These are phyloP conservation scores for Cliona cf. orientalis DNA, from an alignment of 37 sponge, comb jelly and placozoan species.

Conservation along the genomic window DNA sequence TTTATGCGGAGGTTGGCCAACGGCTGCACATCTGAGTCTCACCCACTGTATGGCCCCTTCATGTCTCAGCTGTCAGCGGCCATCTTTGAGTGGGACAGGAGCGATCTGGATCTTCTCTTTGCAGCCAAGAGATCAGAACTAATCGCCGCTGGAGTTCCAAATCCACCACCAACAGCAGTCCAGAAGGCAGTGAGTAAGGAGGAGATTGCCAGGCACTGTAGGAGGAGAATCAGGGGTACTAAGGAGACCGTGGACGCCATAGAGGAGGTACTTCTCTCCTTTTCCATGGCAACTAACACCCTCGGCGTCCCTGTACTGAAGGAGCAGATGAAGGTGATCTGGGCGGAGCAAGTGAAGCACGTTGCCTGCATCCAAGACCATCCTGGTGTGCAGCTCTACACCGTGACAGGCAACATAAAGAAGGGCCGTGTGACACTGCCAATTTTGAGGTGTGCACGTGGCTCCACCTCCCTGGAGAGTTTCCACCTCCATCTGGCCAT, in stretches of 20 bases:
- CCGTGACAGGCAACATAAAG: background rate
- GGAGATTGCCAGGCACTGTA: constrained; percentile 44
- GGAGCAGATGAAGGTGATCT: constrained; percentile 41
- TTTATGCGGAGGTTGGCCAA: too few species aligned
- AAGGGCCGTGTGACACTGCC: constrained; percentile 37
- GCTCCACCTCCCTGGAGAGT: constrained; percentile 37
- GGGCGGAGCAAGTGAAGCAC: constrained; percentile 52
- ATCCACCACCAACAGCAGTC: constrained; percentile 17
- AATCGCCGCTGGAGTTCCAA: constrained; percentile 15
- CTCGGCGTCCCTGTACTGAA: constrained; percentile 37
- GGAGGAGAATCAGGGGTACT: constrained; percentile 9
- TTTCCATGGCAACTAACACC: constrained; percentile 38
- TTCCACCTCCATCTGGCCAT: constrained; percentile 37
- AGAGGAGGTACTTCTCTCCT: constrained; percentile 26
- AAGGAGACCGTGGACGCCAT: constrained; percentile 7
- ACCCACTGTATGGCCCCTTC: too few species aligned
- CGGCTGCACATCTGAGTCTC: too few species aligned
- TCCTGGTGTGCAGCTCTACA: constrained; percentile 12
- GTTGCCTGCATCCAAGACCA: constrained; percentile 45
- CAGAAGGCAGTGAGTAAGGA: constrained; percentile 37
- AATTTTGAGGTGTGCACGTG: constrained; percentile 31
- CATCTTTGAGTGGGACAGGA: too few species aligned
- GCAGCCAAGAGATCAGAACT: constrained; percentile 31
- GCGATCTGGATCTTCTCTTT: too few species aligned
- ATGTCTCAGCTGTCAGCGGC: too few species aligned